Base-by-base conservation (phyloP, 2,888 invertebrate genomes). In the Drosophila silvestris region DNA sequence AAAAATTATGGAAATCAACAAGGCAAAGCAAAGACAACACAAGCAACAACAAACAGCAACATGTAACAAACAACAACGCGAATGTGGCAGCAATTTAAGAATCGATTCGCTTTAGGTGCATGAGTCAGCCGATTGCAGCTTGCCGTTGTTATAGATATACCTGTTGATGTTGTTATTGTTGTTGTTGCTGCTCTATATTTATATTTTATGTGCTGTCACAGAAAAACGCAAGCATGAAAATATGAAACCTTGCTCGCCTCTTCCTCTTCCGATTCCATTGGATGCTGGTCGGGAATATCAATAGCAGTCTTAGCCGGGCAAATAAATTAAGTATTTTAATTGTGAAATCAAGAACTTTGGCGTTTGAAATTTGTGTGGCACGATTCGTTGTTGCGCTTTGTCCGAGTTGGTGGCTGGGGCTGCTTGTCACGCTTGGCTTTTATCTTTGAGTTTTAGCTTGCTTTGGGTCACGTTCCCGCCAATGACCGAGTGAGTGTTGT, bases 181-280 rank as follows among this genome's bases (percentile, higher is more conserved):
- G 65, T 50, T 62, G 44, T 22, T 64, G 33, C 53, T 78, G 56
- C 30, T 67, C 62, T 63, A 69, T 68, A 69, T 75, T 60, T 64
- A 65, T 83, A 60, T 70, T 79, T 86, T 69, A 82, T 89, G 77
- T 79, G 90, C 90, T 88, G 90, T 87, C 90, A 74, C 61, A 84
- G 41, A 14, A 77, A 57, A 53, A 33, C 47, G 56, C 30, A 74
- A 65, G 58, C 61, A 82, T 54, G 47, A 47, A 77, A 86, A 75
- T 83, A 83, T 83, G 83, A 83, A 73, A 68, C 65, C 47, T 47
- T 74, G 52, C 76, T 61, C 58, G 56, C 58, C 79, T 61, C 51
- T 82, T 59, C 41, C 69, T 63, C 32, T 58, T 44, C 62, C 70
- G 50, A 71, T 70, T 77, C 62, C 56, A 47, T 47, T 47, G 26